Conservation (phyloP, 2,888 invertebrate genomes). For the Aphrophora alni region DNA sequence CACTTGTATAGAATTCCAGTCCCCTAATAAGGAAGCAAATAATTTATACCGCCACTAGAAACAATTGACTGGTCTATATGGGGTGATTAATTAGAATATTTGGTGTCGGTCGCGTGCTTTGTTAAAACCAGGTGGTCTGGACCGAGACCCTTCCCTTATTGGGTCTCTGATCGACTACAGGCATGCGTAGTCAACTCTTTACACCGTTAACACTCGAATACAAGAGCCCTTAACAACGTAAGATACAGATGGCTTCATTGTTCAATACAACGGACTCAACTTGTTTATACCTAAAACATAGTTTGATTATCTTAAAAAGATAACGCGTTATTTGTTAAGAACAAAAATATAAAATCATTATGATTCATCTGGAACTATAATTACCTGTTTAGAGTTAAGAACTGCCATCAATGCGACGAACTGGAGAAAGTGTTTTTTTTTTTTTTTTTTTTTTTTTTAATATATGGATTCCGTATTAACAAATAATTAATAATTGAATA, state of each 20-base stretch:
- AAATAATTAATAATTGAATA: too few species aligned
- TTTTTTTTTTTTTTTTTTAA: too few species aligned
- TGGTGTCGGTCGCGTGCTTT: constrained; percentile 6
- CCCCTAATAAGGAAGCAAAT: constrained; percentile 3
- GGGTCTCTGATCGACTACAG: background rate
- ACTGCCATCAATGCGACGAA: too few species aligned
- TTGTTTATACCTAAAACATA: too few species aligned
- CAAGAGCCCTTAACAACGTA: background rate
- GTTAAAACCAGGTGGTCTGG: background rate
- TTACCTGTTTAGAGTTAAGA: too few species aligned
- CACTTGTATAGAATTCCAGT: constrained; percentile 1
- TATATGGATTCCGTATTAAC: too few species aligned
- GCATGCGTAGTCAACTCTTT: background rate
- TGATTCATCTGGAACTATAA: too few species aligned
- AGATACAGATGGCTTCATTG: background rate
- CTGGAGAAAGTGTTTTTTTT: too few species aligned
- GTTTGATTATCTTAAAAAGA: too few species aligned
- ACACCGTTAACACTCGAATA: background rate
- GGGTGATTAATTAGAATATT: constrained; percentile 6
- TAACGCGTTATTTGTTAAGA: too few species aligned
- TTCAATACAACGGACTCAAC: background rate
- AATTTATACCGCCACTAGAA: background rate
- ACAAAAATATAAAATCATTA: too few species aligned
- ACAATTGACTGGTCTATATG: constrained; percentile 6
- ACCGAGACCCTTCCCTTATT: background rate